These are phyloP conservation scores for Pan troglodytes DNA, from an alignment of 2,113 vertebrate species.

Conservation along the genomic window NHGRI_mPanTro3-v2.1_pri NC_072404.2:149943001-149943500, in stretches of 20 bases:
- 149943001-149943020: no score
- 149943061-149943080: no score
- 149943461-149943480: background rate
- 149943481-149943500: background rate
- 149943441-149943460: background rate
- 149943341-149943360: background rate
- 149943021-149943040: no score
- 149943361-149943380: background rate
- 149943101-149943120: background rate
- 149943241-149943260: background rate
- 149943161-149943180: background rate
- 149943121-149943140: background rate
- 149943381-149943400: background rate
- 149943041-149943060: no score
- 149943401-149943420: background rate
- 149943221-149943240: background rate
- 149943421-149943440: background rate
- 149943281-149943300: background rate
- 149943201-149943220: background rate
- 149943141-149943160: background rate
- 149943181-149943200: background rate
- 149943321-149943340: background rate
- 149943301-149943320: background rate
- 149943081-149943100: background rate
- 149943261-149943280: background rate